phyloP scores from a whole-genome alignment of 2,797 vertebrate species.

The Capromys pilorides region DNA sequence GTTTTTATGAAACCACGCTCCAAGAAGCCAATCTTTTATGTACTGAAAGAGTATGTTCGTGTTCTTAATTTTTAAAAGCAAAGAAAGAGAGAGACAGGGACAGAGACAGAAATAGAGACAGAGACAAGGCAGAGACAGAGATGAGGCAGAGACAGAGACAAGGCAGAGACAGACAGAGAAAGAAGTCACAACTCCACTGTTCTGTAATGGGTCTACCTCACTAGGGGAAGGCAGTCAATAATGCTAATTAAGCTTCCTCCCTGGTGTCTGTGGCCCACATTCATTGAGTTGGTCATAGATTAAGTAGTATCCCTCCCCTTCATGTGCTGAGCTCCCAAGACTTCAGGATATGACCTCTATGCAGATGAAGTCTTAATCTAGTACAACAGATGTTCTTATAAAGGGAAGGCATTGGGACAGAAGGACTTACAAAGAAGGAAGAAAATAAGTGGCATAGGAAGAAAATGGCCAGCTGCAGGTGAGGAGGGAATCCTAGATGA shows the following conservation, averaged over 20 bases:
- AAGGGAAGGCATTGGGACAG: not conserved
- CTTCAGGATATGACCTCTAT: not conserved
- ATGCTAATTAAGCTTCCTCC: not conserved
- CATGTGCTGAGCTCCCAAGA: not conserved
- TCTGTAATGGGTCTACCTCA: not conserved
- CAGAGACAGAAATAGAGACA: too few species aligned
- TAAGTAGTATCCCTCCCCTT: too few species aligned
- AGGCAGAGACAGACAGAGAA: too few species aligned
- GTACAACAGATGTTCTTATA: not conserved
- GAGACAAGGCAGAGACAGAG: too few species aligned
- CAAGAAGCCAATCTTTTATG: not conserved
- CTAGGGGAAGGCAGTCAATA: not conserved
- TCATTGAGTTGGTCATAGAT: not conserved
- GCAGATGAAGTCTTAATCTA: not conserved
- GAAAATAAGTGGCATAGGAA: fast-evolving
- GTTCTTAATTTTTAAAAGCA: not conserved
- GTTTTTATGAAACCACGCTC: not conserved
- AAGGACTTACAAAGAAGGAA: not conserved
- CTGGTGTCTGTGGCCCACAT: not conserved
- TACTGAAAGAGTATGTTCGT: not conserved
- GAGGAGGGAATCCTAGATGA: not conserved
- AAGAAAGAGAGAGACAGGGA: not conserved
- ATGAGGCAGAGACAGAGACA: too few species aligned
- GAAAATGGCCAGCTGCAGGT: not conserved
- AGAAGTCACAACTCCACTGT: not conserved